Base-by-base conservation (phyloP, 2,888 invertebrate species). In the Ashinkailepas kermadecensis region DNA sequence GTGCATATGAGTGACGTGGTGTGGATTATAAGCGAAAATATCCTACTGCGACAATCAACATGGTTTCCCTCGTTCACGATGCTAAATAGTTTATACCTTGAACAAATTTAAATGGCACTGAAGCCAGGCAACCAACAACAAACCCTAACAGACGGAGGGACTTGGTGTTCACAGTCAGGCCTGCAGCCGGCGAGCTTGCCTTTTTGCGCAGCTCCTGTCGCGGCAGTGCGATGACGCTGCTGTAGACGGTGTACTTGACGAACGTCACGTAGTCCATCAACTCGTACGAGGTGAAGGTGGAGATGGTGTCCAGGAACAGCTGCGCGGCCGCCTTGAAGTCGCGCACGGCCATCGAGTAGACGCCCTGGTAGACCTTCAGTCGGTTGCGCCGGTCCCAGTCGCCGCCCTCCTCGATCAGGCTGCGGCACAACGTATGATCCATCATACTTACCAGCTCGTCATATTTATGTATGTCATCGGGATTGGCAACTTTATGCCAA, bases 351-450 rank as follows among this genome's bases (percentile, higher is more conserved):
- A 99, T 93, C 85, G 95, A 95, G 87, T 99, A 99, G 86, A 86
- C 83, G 25, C 81, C 84, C 80, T 96, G 96, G 86, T 97, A 97
- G 0, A 99, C 99, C 89, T 99, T 99, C 58, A 99, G 89, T 84
- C 99, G 93, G 88, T 99, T 99, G 85, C 99, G 91, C 81, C 99
- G 92, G 86, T 99, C 97, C 99, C 99, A 99, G 88, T 99, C 99
- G 21, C 99, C 99, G 84, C 99, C 99, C 89, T 98, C 96, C 88
- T 98, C 97, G 84, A 98, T 97, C 82, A 90, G 86, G 83, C 89
- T 89, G 84, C 64, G 85, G 84, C 39, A 39, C 39, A 4, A 39
- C 39, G 39, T 39, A 39, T 39, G 39, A 4, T 39, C 39, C 39
- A 39, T 39, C 39, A 39, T 39, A 39, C 39, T 39, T 39, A 4